phyloP scores from a whole-genome alignment of 2,113 vertebrate species.

The Pangasianodon hypophthalmus region DNA sequence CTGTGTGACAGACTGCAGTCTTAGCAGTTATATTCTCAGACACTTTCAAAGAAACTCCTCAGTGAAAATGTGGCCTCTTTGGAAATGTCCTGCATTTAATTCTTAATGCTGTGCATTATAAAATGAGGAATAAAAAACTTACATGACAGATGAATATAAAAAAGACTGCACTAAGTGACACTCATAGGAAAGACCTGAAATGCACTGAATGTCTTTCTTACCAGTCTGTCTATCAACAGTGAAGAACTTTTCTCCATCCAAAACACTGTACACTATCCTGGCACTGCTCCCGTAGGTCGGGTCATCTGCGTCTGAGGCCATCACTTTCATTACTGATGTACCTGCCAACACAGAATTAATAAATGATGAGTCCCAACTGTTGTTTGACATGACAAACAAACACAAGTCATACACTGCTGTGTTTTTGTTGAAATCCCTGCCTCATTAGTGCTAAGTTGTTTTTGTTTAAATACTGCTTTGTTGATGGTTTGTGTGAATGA shows the following conservation, averaged over 20 bases:
- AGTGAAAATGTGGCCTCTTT: neutral
- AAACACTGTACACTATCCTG: slow-evolving; percentile 90
- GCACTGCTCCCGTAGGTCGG: slow-evolving; percentile 95
- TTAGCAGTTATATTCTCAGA: neutral
- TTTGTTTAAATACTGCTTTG: slow-evolving; percentile 8
- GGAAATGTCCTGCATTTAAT: slow-evolving; percentile 7
- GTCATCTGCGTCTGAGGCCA: slow-evolving; percentile 93
- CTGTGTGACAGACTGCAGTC: neutral
- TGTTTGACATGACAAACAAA: neutral
- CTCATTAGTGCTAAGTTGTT: neutral
- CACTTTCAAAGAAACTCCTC: neutral
- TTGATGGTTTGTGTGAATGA: slow-evolving; percentile 24
- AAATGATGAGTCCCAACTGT: slow-evolving; percentile 19
- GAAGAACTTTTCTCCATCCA: slow-evolving; percentile 92
- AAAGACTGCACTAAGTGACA: neutral
- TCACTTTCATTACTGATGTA: slow-evolving; percentile 96
- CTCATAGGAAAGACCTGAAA: neutral
- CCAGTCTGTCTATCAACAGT: slow-evolving; percentile 92
- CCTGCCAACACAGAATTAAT: slow-evolving; percentile 71
- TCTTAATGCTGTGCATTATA: slow-evolving; percentile 28
- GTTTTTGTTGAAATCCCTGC: neutral
- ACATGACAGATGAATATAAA: slow-evolving; percentile 15
- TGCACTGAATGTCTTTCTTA: slow-evolving; percentile 65
- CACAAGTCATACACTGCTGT: neutral
- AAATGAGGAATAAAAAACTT: neutral